Evolutionary conservation across 37 sponge, comb jelly and placozoan genomes (phyloP).

Genomic region (Corticium candelabrum): DNA sequence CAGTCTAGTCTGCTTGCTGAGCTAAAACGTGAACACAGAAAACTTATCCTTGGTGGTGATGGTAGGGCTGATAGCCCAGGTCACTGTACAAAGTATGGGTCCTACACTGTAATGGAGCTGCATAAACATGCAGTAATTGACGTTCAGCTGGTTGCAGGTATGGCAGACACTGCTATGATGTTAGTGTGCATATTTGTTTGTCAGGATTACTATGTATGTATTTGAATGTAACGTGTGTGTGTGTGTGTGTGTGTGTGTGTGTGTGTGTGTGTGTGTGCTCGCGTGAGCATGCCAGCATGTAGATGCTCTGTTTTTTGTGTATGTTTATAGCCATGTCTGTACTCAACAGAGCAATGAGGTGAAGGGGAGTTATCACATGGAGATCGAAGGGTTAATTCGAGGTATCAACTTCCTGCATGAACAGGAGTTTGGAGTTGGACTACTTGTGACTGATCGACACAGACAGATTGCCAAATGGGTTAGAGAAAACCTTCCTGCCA

Average conservation of each 20-base stretch:
- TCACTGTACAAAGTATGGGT: constrained; percentile 20
- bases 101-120: constrained; percentile 19
- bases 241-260: too few species aligned
- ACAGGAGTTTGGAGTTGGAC: background rate
- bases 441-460: background rate
- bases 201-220: too few species aligned
- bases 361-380: background rate
- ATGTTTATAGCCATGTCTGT: background rate
- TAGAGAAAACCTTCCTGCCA: background rate
- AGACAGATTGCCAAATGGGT: background rate
- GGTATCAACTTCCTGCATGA: background rate
- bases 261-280: too few species aligned
- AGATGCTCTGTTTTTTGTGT: background rate
- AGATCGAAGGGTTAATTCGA: background rate
- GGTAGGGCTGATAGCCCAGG: constrained; percentile 22
- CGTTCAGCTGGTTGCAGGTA: constrained; percentile 13
- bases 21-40: background rate
- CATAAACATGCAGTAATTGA: background rate
- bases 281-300: too few species aligned
- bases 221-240: too few species aligned
- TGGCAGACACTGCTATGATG: too few species aligned
- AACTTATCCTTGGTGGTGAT: constrained; percentile 7
- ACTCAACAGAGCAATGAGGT: background rate
- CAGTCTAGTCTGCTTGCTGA: background rate
- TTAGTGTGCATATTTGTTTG: too few species aligned